phyloP scores from a whole-genome alignment of 2,113 vertebrate genomes.

The Ictalurus punctatus region DNA sequence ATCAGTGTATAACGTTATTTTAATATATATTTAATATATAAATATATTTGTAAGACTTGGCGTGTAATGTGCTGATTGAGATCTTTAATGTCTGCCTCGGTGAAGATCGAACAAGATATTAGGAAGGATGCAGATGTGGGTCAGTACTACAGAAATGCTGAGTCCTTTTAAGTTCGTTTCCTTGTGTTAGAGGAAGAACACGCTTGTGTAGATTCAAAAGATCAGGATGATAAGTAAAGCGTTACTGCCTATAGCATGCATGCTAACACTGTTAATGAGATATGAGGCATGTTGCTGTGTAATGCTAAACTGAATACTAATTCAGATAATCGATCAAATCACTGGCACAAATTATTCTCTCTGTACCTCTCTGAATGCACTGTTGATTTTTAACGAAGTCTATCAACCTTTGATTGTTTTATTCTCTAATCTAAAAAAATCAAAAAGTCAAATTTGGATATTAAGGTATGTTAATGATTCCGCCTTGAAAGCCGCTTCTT shows the following conservation, averaged over 20 bases:
- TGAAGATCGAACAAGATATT: neutral
- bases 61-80: neutral
- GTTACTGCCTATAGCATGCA: conserved; percentile 20
- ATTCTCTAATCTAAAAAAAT: neutral
- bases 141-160: neutral
- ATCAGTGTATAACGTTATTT: neutral
- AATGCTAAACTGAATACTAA: conserved; percentile 50
- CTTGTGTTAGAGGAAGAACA: neutral
- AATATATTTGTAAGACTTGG: neutral
- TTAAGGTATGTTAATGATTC: neutral
- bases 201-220: neutral
- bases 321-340: conserved; percentile 39
- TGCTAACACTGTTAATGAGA: conserved; percentile 48
- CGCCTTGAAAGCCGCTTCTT: neutral
- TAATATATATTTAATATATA: neutral
- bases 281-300: conserved; percentile 36
- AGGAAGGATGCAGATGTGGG: neutral
- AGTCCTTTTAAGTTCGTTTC: neutral
- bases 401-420: neutral
- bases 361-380: conserved; percentile 2
- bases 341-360: neutral
- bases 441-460: neutral
- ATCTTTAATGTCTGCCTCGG: neutral
- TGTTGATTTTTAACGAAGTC: neutral
- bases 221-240: neutral